Conservation (phyloP, 2,113 vertebrate genomes). For the Phylloscopus whistleri region DNA sequence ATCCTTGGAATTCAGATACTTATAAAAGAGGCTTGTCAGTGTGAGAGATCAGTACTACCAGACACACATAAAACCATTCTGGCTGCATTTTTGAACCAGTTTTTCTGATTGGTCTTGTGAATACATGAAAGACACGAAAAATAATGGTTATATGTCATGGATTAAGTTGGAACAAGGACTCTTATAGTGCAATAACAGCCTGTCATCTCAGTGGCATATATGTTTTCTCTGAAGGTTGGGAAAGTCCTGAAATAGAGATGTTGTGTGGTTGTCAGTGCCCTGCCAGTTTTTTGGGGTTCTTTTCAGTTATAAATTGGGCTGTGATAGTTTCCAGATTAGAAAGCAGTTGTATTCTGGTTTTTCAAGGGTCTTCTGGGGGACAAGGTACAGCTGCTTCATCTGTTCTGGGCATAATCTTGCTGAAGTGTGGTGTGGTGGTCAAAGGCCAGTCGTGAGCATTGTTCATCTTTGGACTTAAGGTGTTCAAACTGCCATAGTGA, state of each 20-base stretch:
- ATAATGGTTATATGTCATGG: neutral
- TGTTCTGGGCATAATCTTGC: neutral
- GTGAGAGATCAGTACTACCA: neutral
- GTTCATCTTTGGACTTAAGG: neutral
- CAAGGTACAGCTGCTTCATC: neutral
- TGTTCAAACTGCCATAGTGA: neutral
- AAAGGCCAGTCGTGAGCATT: neutral
- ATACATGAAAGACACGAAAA: neutral
- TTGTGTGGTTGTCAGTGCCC: neutral
- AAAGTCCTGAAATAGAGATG: neutral
- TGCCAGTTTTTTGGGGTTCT: neutral
- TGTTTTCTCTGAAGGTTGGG: neutral
- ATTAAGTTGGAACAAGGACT: neutral
- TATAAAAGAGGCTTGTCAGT: neutral
- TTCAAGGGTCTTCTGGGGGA: neutral
- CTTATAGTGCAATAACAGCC: neutral
- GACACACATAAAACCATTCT: neutral
- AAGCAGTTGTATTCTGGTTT: neutral
- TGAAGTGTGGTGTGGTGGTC: neutral
- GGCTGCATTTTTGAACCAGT: neutral
- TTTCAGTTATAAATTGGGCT: neutral
- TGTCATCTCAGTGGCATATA: neutral
- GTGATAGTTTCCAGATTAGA: neutral
- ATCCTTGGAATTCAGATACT: neutral
- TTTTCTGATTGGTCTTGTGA: neutral